Evolutionary conservation across 2,797 vertebrate genomes (phyloP), one percentile per base, ranked within the genome.

Genomic region (Amblyraja radiata): DNA sequence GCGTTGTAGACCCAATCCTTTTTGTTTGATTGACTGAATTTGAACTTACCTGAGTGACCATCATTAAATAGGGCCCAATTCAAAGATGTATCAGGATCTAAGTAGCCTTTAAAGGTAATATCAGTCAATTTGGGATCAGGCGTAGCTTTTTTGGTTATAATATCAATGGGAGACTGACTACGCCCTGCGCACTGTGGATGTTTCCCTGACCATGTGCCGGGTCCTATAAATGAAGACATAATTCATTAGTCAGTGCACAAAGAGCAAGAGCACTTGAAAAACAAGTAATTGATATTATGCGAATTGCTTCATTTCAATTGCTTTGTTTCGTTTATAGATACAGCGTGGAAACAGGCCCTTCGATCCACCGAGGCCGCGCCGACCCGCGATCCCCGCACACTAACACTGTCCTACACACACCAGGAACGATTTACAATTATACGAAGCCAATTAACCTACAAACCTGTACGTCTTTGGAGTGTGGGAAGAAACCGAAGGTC

Each of bases 101-200:
- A 93, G 0, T 99, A 99, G 10, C 96, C 96, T 0, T 68, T 93
- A 88, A 99, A 98, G 6, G 54, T 13, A 92, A 99, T 95, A 0
- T 94, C 94, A 3, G 93, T 94, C 76, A 99, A 96, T 0, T 10
- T 94, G 1, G 63, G 16, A 7, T 98, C 93, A 10, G 93, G 74
- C 23, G 94, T 0, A 0, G 96, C 95, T 93, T 97, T 95, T 79
- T 93, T 95, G 93, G 97, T 98, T 94, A 97, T 94, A 0, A 99
- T 96, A 95, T 99, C 97, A 94, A 99, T 96, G 18, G 98, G 98
- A 0, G 98, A 99, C 95, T 99, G 98, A 0, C 0, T 21, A 0
- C 0, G 14, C 25, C 94, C 95, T 0, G 13, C 46, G 5, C 46
- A 54, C 46, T 0, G 0, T 54, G 46, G 5, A 54, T 54, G 46